A percentile compares a stretch with the other conserved stretches of the same genome.
Conservation (phyloP, 35 echinoderm and acorn worm genomes). For the Nesometra sesokonis region DNA sequence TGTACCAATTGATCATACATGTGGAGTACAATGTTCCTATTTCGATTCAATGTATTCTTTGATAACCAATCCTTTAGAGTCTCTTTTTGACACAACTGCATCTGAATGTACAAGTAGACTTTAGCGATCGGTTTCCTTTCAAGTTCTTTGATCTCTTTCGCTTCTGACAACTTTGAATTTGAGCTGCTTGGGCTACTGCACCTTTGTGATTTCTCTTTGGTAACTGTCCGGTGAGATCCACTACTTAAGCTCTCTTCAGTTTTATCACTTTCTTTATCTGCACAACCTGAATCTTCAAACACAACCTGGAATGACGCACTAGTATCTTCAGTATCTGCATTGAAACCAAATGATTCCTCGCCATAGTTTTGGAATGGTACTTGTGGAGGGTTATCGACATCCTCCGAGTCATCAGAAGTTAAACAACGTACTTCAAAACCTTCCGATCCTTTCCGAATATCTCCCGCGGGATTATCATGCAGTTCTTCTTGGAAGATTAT, state of each 20-base stretch:
- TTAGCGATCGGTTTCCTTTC: slow-evolving; percentile 5
- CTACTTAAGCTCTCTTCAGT: background rate
- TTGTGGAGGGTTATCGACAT: background rate
- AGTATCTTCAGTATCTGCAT: slow-evolving; percentile 1
- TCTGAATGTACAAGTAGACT: slow-evolving; percentile 81
- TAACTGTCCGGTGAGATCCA: background rate
- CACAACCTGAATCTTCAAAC: slow-evolving; percentile 46
- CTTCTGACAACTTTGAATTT: background rate
- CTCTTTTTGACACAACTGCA: slow-evolving; percentile 82
- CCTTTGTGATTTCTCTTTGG: background rate
- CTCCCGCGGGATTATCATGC: background rate
- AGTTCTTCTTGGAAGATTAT: slow-evolving; percentile 29
- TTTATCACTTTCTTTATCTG: background rate
- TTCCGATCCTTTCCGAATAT: background rate
- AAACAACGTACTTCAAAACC: background rate
- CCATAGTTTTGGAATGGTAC: slow-evolving; percentile 48
- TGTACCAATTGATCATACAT: slow-evolving; percentile 59
- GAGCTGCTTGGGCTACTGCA: background rate
- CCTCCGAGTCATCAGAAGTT: background rate
- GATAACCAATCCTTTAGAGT: slow-evolving; percentile 75
- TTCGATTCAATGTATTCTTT: slow-evolving; percentile 26
- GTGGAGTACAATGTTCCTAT: slow-evolving; percentile 35
- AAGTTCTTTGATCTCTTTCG: background rate
- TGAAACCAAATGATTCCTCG: background rate
- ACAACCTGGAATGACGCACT: slow-evolving; percentile 32